Evolutionary conservation across 2,113 vertebrate species (phyloP).

Genomic region (Corythornis madagascariensis): DNA sequence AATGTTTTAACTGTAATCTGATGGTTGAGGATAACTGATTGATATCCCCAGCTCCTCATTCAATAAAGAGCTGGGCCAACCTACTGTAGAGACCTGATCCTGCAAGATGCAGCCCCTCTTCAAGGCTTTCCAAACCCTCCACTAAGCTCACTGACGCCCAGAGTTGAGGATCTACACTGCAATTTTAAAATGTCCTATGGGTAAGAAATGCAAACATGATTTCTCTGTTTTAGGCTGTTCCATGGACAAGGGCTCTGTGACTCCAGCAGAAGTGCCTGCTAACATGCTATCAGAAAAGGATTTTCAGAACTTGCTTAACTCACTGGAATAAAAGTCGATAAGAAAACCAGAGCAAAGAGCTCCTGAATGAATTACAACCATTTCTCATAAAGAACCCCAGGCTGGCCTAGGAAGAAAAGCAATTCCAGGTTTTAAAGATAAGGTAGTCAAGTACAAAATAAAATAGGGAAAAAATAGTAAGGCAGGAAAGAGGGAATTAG

Average conservation of each 20-base stretch:
- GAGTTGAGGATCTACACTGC: not conserved
- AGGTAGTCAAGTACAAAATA: not conserved
- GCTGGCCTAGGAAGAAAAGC: not conserved
- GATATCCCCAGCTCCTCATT: not conserved
- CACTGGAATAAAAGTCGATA: slow-evolving; percentile 1
- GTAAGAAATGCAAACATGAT: not conserved
- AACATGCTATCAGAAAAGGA: not conserved
- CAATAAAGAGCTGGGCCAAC: not conserved
- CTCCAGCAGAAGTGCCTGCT: not conserved
- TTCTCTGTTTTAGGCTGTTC: not conserved
- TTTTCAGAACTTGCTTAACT: not conserved
- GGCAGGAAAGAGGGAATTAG: not conserved
- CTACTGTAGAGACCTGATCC: not conserved
- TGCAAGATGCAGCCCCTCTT: not conserved
- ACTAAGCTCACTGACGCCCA: not conserved
- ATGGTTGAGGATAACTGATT: not conserved
- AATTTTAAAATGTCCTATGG: not conserved
- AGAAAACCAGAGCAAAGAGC: not conserved
- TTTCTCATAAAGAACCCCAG: not conserved
- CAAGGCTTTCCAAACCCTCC: not conserved
- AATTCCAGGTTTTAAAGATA: not conserved
- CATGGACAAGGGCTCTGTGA: not conserved
- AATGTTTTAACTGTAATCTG: not conserved
- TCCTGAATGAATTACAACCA: not conserved
- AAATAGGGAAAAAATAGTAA: not conserved